Evolutionary conservation across 2,113 vertebrate genomes (phyloP).

Genomic region (Meriones unguiculatus): DNA sequence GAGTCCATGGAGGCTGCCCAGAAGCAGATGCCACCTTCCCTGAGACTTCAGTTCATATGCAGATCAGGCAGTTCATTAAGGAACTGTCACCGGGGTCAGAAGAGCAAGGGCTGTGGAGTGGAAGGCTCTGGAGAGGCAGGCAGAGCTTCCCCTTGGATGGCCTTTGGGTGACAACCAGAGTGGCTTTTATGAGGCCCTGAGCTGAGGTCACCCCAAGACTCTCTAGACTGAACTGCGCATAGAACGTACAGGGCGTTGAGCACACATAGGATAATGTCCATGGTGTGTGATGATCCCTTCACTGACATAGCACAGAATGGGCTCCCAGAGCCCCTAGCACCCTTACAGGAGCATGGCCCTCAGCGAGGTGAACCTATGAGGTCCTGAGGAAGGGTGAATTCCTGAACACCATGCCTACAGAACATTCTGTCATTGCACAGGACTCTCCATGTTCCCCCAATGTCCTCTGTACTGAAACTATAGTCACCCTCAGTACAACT

Average conservation of each 20-base stretch:
- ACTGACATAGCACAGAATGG: not conserved
- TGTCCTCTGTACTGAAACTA: not conserved
- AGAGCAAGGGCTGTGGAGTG: not conserved
- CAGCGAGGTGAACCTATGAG: not conserved
- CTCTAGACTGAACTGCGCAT: not conserved
- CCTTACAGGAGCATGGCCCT: not conserved
- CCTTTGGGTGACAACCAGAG: not conserved
- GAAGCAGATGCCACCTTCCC: not conserved
- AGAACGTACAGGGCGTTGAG: not conserved
- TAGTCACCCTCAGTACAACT: not conserved
- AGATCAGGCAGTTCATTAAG: not conserved
- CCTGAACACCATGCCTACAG: not conserved
- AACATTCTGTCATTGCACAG: not conserved
- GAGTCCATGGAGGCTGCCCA: not conserved
- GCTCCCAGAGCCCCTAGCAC: not conserved
- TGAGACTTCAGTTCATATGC: rapidly evolving
- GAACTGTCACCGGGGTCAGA: no score
- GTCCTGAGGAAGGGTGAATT: not conserved
- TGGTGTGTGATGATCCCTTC: not conserved
- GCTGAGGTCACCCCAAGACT: not conserved
- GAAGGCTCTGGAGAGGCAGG: not conserved
- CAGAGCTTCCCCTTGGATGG: rapidly evolving
- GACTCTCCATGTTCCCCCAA: not conserved
- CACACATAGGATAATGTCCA: not conserved
- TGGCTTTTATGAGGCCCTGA: not conserved